These are phyloP conservation scores for Sphinx pinastri DNA, from an alignment of 2,888 invertebrate genomes.

Conservation along the genomic window DNA sequence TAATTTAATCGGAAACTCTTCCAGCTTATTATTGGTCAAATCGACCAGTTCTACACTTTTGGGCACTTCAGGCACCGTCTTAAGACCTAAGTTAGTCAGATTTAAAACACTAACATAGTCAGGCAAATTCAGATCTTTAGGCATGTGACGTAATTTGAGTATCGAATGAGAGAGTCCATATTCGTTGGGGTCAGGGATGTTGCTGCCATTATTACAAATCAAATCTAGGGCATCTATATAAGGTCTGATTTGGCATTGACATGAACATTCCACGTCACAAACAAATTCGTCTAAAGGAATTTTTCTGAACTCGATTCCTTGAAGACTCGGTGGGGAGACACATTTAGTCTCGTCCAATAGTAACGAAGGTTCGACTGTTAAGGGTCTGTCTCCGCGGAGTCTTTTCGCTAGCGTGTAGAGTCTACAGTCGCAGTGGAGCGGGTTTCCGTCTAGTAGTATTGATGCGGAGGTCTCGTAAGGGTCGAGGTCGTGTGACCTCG, in stretches of 20 bases:
- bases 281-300: constrained; percentile 25
- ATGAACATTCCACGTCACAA: constrained; percentile 32
- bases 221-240: constrained; percentile 28
- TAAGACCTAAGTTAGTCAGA: constrained; percentile 23
- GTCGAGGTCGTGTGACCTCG: neutral
- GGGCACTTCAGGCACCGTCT: constrained; percentile 24
- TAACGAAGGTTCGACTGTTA: constrained; percentile 18
- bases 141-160: constrained; percentile 20
- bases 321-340: constrained; percentile 25
- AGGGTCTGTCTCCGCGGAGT: constrained; percentile 25
- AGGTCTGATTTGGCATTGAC: constrained; percentile 34
- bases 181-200: constrained; percentile 29
- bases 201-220: constrained; percentile 16
- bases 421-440: constrained; percentile 38
- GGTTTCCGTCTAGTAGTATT: constrained; percentile 35
- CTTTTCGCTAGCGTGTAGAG: constrained; percentile 30
- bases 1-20: constrained; percentile 15
- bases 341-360: constrained; percentile 30
- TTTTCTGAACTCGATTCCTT: constrained; percentile 4
- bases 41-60: constrained; percentile 29
- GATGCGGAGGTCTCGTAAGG: neutral
- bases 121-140: constrained; percentile 17
- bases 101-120: constrained; percentile 22
- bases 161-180: constrained; percentile 2
- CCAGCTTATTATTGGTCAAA: constrained; percentile 32